Percentiles rank a stretch among this genome's conserved stretches.
Conservation (phyloP, 2,113 vertebrate genomes). For the Lota lota region DNA sequence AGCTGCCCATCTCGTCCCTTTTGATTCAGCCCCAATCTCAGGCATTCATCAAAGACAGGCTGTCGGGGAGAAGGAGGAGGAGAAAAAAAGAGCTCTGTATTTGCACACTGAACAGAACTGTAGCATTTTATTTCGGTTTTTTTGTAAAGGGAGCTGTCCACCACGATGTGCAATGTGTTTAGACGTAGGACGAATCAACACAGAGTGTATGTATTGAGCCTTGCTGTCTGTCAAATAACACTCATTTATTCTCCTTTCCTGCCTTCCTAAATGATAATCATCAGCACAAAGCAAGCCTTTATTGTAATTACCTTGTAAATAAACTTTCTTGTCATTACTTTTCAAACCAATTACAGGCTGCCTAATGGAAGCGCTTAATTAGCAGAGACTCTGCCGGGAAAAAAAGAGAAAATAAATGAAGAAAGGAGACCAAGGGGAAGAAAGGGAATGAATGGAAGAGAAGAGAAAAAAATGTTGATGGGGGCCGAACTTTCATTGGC, state of each 20-base stretch:
- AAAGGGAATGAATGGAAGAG: constrained; percentile 59
- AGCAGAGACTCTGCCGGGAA: constrained; percentile 75
- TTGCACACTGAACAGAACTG: constrained; percentile 49
- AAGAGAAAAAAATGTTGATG: constrained; percentile 42
- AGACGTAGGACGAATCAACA: constrained; percentile 48
- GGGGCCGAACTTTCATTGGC: constrained; percentile 58
- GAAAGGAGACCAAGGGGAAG: constrained; percentile 30
- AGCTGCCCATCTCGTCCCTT: constrained; percentile 56
- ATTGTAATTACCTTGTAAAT: constrained; percentile 84
- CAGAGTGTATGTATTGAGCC: constrained; percentile 44
- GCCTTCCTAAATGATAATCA: constrained; percentile 76
- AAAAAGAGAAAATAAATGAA: constrained; percentile 21
- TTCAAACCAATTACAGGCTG: constrained; percentile 82
- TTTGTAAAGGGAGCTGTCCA: constrained; percentile 27
- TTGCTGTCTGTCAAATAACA: constrained; percentile 57
- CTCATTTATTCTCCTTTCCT: constrained; percentile 29
- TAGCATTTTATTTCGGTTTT: too few relatives aligned
- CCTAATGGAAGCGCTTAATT: constrained; percentile 82
- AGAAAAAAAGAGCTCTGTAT: constrained; percentile 47
- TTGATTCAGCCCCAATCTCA: constrained; percentile 60
- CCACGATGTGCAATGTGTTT: constrained; percentile 43
- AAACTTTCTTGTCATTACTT: constrained; percentile 85
- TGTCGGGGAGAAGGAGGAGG: constrained; percentile 30
- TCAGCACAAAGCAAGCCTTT: constrained; percentile 75
- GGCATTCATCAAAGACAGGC: constrained; percentile 57